Conservation (phyloP, 2,113 vertebrate genomes). For the Phylloscopus trochilus region DNA sequence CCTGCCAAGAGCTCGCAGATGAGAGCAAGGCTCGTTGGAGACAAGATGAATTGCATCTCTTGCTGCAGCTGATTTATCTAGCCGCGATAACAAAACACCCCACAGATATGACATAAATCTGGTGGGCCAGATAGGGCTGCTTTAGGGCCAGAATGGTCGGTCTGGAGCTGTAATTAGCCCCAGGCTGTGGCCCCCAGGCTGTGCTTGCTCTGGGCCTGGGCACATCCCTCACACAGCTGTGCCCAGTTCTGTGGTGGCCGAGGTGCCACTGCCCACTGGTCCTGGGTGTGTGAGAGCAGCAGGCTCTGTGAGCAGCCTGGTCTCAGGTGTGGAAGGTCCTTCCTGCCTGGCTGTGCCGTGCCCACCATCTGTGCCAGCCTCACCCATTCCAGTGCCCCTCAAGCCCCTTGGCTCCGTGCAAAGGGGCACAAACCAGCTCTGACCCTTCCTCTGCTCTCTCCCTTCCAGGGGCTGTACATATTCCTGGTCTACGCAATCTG, state of each 20-base stretch:
- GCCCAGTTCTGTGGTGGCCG: background rate
- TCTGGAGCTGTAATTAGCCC: conserved; percentile 74
- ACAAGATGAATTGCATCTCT: conserved; percentile 55
- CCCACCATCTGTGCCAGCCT: background rate
- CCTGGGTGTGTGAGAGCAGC: accelerated
- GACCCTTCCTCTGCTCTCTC: background rate
- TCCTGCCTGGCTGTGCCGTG: background rate
- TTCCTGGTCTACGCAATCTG: conserved; percentile 89
- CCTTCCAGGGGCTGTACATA: conserved; percentile 86
- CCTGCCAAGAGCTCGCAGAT: conserved; percentile 63
- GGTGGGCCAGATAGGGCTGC: conserved; percentile 43
- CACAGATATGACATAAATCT: conserved; percentile 71
- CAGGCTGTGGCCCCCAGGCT: conserved; percentile 63
- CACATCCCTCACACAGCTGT: background rate
- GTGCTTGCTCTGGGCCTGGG: accelerated
- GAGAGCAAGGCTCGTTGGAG: conserved; percentile 26
- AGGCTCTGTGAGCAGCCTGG: background rate
- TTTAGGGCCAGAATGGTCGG: background rate
- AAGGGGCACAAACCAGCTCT: background rate
- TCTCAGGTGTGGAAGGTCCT: background rate
- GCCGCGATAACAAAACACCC: conserved; percentile 63
- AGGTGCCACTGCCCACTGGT: accelerated
- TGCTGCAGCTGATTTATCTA: conserved; percentile 69
- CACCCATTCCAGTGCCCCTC: background rate
- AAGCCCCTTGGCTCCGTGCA: accelerated